A percentile compares a stretch with the other conserved stretches of the same genome.
These are phyloP conservation scores for Hemichromis elongatus DNA, from an alignment of 2,113 vertebrate species.

Conservation along the genomic window DNA sequence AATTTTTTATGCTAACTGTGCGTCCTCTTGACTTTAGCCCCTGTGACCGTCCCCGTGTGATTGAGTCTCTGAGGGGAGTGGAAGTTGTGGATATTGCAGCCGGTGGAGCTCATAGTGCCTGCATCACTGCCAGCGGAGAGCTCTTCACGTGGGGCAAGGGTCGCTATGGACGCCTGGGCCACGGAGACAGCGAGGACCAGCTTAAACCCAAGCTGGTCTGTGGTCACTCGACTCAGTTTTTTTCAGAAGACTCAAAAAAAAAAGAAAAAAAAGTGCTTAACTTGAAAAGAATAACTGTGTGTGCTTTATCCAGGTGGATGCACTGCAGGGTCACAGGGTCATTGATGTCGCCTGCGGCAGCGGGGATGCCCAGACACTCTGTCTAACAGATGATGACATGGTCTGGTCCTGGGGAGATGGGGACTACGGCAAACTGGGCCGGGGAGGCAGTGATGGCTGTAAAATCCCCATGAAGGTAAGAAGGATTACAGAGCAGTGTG, in stretches of 20 bases:
- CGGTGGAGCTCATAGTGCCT: conserved; percentile 95
- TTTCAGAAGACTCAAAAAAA: neutral
- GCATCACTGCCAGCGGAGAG: conserved; percentile 92
- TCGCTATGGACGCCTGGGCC: conserved; percentile 91
- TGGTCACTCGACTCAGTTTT: neutral
- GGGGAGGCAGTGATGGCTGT: conserved; percentile 96
- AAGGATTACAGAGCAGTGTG: neutral
- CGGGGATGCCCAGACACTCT: conserved; percentile 93
- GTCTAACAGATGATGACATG: conserved; percentile 94
- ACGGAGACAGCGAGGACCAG: conserved; percentile 96
- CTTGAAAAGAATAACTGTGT: neutral
- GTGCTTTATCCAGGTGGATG: conserved; percentile 83
- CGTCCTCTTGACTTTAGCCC: conserved; percentile 73
- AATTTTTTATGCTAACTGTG: neutral
- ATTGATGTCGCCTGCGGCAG: conserved; percentile 96
- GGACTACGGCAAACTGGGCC: conserved; percentile 94
- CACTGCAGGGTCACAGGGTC: conserved; percentile 92
- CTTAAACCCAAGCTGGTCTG: conserved; percentile 93
- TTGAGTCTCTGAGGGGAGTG: conserved; percentile 91
- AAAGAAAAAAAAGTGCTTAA: neutral
- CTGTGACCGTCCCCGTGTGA: conserved; percentile 94
- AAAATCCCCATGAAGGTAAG: conserved; percentile 98
- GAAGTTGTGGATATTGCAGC: conserved; percentile 95
- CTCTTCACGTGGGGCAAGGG: conserved; percentile 98
- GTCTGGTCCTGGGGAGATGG: conserved; percentile 99